These are phyloP conservation scores for Catharus bicknelli DNA, from an alignment of 2,113 vertebrate species.

Conservation along the genomic window DNA sequence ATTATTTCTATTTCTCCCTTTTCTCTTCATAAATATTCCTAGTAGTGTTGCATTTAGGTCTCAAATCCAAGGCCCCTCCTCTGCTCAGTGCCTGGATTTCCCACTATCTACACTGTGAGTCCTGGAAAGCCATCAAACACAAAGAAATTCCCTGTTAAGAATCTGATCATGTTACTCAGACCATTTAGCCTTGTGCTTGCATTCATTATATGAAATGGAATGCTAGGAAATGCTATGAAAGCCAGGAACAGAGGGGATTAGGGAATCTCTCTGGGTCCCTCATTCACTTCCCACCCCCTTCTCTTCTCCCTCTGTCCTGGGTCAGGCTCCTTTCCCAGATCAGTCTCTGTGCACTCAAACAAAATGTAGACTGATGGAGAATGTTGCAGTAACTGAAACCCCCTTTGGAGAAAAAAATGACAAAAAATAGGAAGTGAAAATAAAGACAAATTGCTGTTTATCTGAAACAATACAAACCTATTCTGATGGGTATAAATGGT, in stretches of 20 bases:
- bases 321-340: not conserved
- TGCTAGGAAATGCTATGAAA: not conserved
- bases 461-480: not conserved
- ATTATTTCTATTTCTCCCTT: conserved; percentile 50
- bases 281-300: not conserved
- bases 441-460: not conserved
- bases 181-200: not conserved
- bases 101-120: not conserved
- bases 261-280: not conserved
- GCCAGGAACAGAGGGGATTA: not conserved
- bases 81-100: conserved; percentile 13
- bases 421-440: not conserved
- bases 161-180: not conserved
- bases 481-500: not conserved
- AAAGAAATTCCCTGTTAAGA: not conserved
- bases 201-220: conserved; percentile 25
- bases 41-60: conserved; percentile 21
- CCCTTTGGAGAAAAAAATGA: fast-evolving
- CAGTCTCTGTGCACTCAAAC: not conserved
- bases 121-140: conserved; percentile 40
- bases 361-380: not conserved
- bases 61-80: not conserved
- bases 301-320: not conserved
- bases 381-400: not conserved
- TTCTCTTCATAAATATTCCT: conserved; percentile 51